phyloP scores from a whole-genome alignment of 2,888 invertebrate genomes.

The Nysson spinosus region DNA sequence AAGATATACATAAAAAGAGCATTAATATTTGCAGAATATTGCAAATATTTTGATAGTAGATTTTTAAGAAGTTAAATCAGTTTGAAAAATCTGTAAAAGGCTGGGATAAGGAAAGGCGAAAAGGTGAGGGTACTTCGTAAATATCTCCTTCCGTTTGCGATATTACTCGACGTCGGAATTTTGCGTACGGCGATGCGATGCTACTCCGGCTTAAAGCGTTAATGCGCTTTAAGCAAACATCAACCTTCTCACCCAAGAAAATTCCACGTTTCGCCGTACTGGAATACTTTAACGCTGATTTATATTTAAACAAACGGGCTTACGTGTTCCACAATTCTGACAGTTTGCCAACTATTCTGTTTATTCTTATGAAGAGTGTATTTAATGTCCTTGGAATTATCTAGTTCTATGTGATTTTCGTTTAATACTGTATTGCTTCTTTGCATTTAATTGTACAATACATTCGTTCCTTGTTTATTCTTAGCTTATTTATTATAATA shows the following conservation, averaged over 20 bases:
- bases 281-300: conserved; percentile 3
- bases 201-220: conserved; percentile 2
- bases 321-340: not conserved
- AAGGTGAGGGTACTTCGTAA: conserved; percentile 16
- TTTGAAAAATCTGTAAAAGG: not conserved
- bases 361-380: no score
- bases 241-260: conserved; percentile 4
- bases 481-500: no score
- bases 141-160: conserved; percentile 34
- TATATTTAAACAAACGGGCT: not conserved
- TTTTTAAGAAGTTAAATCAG: not conserved
- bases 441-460: no score
- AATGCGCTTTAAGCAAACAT: conserved; percentile 14
- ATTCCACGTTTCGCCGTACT: conserved; percentile 3
- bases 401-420: no score
- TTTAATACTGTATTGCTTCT: no score
- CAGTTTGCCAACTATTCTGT: not conserved
- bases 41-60: no score
- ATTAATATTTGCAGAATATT: no score
- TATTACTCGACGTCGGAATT: conserved; percentile 33
- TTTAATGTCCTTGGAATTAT: no score
- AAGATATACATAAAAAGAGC: no score
- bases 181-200: conserved; percentile 15
- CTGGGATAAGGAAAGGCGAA: not conserved
- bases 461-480: no score